phyloP scores from a whole-genome alignment of 1,140 invertebrate genomes.

The Araneus ventricosus region DNA sequence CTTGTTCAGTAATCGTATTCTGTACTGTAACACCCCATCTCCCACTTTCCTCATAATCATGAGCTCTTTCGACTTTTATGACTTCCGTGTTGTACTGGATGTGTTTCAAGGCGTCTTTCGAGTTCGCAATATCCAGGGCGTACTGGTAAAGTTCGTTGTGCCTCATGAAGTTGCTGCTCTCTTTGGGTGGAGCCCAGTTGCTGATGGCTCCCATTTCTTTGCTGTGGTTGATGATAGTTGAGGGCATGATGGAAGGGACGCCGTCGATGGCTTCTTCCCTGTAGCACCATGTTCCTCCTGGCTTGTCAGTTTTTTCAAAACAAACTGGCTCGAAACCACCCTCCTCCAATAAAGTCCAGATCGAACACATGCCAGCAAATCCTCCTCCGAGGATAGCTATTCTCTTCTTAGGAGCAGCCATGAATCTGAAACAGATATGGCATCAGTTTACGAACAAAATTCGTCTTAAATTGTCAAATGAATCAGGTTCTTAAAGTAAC shows the following conservation, averaged over 20 bases:
- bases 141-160: conserved; percentile 79
- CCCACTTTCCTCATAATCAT: conserved; percentile 79
- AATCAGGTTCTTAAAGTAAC: too few relatives aligned
- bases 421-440: not conserved
- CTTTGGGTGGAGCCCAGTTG: conserved; percentile 79
- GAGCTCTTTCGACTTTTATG: conserved; percentile 73
- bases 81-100: conserved; percentile 62
- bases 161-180: conserved; percentile 79
- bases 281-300: conserved; percentile 83
- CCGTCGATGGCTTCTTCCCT: conserved; percentile 77
- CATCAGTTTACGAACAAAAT: too few relatives aligned
- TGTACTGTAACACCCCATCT: conserved; percentile 79
- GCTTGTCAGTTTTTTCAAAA: conserved; percentile 77
- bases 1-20: conserved; percentile 55
- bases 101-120: conserved; percentile 78
- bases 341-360: conserved; percentile 45
- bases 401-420: not conserved
- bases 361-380: conserved; percentile 80
- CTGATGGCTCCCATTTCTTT: conserved; percentile 80
- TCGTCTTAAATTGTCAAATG: too few relatives aligned
- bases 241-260: conserved; percentile 77
- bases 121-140: conserved; percentile 78
- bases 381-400: conserved; percentile 81
- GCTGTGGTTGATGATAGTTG: conserved; percentile 74
- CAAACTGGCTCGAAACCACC: conserved; percentile 28